These are phyloP conservation scores for Idaea biselata DNA, from an alignment of 2,888 invertebrate genomes.

Conservation along the genomic window DNA sequence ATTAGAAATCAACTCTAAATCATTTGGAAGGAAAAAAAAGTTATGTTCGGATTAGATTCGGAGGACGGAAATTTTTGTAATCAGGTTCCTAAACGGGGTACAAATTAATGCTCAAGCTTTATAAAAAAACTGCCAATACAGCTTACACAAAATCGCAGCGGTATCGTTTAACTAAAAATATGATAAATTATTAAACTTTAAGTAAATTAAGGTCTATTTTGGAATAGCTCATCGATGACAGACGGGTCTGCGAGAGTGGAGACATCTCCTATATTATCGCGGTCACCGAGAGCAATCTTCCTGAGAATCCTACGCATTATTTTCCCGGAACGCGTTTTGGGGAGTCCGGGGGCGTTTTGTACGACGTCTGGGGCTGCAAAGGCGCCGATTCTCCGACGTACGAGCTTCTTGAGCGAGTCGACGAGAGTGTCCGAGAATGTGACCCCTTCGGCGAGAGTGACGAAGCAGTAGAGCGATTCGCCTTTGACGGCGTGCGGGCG, in stretches of 20 bases:
- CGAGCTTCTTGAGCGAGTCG: slow-evolving; percentile 86
- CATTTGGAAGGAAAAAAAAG: no score
- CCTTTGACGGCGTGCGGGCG: slow-evolving; percentile 97
- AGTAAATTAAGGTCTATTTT: slow-evolving; percentile 79
- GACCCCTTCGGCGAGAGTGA: slow-evolving; percentile 91
- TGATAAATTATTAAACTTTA: not conserved
- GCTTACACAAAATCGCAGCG: not conserved
- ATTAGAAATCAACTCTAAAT: no score
- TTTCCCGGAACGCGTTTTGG: slow-evolving; percentile 98
- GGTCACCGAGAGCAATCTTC: slow-evolving; percentile 94
- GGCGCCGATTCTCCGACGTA: slow-evolving; percentile 95
- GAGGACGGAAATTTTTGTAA: no score
- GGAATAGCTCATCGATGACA: slow-evolving; percentile 91
- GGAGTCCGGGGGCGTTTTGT: slow-evolving; percentile 95
- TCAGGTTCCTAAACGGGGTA: no score
- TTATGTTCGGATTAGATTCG: no score
- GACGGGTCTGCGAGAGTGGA: slow-evolving; percentile 96
- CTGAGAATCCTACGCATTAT: slow-evolving; percentile 97
- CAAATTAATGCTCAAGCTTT: no score
- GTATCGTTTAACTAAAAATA: not conserved
- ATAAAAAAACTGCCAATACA: not conserved
- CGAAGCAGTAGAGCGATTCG: slow-evolving; percentile 97
- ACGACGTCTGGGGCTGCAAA: slow-evolving; percentile 97
- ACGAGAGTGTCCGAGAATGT: slow-evolving; percentile 85
- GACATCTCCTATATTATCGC: slow-evolving; percentile 91